These are phyloP conservation scores for Tympanuchus pallidicinctus DNA, from an alignment of 2,113 vertebrate genomes.

Conservation along the genomic window DNA sequence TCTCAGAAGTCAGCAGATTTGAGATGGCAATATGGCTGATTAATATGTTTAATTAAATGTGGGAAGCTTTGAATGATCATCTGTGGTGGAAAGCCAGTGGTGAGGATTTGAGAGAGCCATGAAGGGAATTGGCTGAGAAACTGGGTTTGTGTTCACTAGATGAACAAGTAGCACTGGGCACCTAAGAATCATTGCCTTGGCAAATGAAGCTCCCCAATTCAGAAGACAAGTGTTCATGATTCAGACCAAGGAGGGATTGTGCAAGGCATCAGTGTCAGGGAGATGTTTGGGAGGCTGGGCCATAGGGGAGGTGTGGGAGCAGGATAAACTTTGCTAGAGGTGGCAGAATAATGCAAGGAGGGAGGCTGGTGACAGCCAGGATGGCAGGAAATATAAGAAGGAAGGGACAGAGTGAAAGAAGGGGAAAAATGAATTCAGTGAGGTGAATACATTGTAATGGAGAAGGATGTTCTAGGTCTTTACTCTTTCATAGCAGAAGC, in stretches of 20 bases:
- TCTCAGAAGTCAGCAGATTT: neutral
- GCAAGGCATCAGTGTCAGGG: neutral
- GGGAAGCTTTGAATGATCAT: neutral
- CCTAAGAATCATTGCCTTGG: neutral
- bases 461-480: neutral
- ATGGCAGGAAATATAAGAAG: neutral
- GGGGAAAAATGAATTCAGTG: neutral
- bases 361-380: neutral
- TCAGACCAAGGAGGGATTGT: neutral
- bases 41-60: neutral
- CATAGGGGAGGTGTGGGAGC: neutral
- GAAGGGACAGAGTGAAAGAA: neutral
- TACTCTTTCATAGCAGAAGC: neutral
- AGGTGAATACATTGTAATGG: neutral
- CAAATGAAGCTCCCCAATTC: neutral
- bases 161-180: neutral
- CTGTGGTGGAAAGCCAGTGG: neutral
- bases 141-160: neutral
- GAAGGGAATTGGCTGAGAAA: neutral
- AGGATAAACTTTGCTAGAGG: neutral
- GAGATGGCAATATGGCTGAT: neutral
- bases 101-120: neutral
- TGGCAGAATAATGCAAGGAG: neutral
- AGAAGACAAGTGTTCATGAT: neutral
- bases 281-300: neutral